Conservation (phyloP, 53 echinoderm and acorn worm genomes). For the Stichopus horrens region DNA sequence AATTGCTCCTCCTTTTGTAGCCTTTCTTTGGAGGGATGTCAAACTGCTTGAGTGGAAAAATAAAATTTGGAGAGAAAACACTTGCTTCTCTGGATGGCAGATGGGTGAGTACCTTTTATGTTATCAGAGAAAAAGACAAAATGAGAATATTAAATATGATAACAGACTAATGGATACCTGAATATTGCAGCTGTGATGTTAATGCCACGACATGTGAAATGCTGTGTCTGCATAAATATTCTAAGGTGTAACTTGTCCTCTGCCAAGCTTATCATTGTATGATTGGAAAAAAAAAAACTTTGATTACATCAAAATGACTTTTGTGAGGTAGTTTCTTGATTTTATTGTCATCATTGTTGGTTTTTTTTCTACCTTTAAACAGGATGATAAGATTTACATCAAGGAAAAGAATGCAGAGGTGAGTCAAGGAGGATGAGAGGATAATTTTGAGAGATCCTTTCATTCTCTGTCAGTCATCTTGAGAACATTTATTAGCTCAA, state of each 20-base stretch:
- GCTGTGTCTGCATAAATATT: not conserved
- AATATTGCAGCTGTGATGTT: no score
- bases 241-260: no score
- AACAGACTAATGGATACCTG: no score
- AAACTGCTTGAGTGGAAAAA: slow-evolving; percentile 85
- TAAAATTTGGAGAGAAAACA: slow-evolving; percentile 95
- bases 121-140: not conserved
- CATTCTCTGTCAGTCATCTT: no score
- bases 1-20: slow-evolving; percentile 42
- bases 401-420: slow-evolving; percentile 94
- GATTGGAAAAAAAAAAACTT: no score
- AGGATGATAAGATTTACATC: slow-evolving; percentile 89
- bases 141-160: not conserved
- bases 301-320: no score
- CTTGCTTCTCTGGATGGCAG: slow-evolving; percentile 88
- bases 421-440: slow-evolving; percentile 37
- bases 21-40: slow-evolving; percentile 94
- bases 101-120: slow-evolving; percentile 68
- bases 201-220: not conserved
- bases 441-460: no score
- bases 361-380: not conserved
- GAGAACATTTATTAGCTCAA: no score
- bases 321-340: no score
- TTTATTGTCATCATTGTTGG: not conserved
- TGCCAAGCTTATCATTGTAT: no score